Evolutionary conservation across 2,888 invertebrate species (phyloP).

Genomic region (Octonoba sinensis): DNA sequence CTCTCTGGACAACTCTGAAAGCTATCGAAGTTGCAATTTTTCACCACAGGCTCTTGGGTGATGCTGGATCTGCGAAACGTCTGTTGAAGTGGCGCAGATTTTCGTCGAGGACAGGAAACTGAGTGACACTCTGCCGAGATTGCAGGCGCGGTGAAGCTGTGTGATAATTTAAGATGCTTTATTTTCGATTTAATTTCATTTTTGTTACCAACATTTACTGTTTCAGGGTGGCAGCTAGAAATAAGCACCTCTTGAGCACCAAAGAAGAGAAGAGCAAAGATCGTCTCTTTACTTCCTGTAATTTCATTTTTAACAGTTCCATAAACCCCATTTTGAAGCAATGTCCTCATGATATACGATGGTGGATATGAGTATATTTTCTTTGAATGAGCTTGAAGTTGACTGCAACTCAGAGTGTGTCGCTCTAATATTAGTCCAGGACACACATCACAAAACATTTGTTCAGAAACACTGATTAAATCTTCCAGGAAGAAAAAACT

Average conservation of each 20-base stretch:
- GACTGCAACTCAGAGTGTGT: constrained; percentile 77
- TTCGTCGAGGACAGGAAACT: constrained; percentile 3
- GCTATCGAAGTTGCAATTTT: constrained; percentile 1
- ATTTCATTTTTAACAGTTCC: constrained; percentile 72
- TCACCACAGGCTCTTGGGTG: neutral
- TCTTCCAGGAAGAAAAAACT: constrained; percentile 80
- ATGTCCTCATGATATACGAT: constrained; percentile 38
- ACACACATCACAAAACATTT: constrained; percentile 77
- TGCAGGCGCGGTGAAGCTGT: constrained; percentile 13
- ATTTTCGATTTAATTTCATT: neutral
- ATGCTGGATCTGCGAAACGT: neutral
- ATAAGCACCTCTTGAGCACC: constrained; percentile 73
- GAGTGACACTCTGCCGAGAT: neutral
- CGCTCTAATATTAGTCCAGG: constrained; percentile 79
- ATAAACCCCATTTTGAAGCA: constrained; percentile 53
- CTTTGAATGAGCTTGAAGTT: constrained; percentile 73
- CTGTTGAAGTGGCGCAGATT: constrained; percentile 20
- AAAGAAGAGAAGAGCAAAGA: constrained; percentile 76
- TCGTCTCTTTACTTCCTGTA: constrained; percentile 74
- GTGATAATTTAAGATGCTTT: constrained; percentile 1
- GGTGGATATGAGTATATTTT: constrained; percentile 42
- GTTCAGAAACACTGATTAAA: constrained; percentile 77
- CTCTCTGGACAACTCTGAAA: constrained; percentile 2
- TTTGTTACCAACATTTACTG: constrained; percentile 70
- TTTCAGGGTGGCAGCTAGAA: neutral